Percentiles rank a stretch among this genome's conserved stretches.
Evolutionary conservation across 2,113 vertebrate species (phyloP).

Genomic region (Sinosuthora webbiana): DNA sequence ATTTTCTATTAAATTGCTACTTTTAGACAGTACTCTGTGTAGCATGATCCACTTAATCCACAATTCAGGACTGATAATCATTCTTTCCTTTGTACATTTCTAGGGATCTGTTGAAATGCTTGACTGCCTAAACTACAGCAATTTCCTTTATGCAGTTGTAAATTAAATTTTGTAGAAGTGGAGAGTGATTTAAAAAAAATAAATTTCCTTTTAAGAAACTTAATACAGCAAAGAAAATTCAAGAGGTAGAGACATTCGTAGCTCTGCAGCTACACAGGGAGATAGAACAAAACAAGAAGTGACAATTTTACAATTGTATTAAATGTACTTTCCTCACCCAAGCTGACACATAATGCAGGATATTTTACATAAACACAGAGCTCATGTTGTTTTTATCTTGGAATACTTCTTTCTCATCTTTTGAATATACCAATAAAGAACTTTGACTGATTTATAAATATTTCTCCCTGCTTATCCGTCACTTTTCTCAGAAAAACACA

Average conservation of each 20-base stretch:
- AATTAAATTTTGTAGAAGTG: slow-evolving; percentile 48
- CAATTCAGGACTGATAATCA: slow-evolving; percentile 31
- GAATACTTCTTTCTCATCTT: background rate
- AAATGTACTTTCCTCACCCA: background rate
- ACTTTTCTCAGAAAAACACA: background rate
- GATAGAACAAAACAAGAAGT: background rate
- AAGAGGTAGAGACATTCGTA: background rate
- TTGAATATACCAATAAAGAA: background rate
- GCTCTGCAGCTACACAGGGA: background rate
- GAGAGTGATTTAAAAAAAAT: background rate
- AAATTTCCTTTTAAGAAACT: slow-evolving; percentile 22
- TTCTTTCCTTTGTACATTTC: slow-evolving; percentile 36
- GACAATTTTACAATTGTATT: background rate
- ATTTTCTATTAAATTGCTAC: slow-evolving; percentile 40
- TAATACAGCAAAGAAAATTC: slow-evolving; percentile 21
- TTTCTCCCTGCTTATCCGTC: background rate
- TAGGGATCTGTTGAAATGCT: slow-evolving; percentile 50
- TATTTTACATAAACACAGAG: slow-evolving; percentile 24
- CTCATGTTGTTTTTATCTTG: background rate
- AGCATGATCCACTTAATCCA: slow-evolving; percentile 47
- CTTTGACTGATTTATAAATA: background rate
- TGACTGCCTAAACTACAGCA: slow-evolving; percentile 49
- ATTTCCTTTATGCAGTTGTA: slow-evolving; percentile 50
- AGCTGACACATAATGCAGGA: background rate
- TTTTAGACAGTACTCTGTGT: slow-evolving; percentile 13